Evolutionary conservation across 2,113 vertebrate species (phyloP), one percentile per base, ranked within the genome.

Genomic region (Phalacrocorax brasilianus): DNA sequence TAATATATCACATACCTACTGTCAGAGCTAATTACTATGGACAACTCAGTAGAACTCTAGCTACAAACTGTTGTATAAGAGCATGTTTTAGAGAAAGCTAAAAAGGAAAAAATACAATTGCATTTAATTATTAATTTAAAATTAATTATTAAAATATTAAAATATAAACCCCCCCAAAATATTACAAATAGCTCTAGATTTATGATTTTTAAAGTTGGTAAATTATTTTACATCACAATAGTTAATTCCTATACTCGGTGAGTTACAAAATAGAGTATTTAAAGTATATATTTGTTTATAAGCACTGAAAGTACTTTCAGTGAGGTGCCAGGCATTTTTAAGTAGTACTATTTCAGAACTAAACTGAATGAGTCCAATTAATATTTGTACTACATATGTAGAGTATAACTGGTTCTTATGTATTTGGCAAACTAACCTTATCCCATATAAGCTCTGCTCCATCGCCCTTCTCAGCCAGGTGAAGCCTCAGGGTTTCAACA

Each of bases 381-480:
- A 23, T 23, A 62, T 32, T 49, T 94, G 22, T 27, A 61, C 42
- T 40, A 45, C 4, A 16, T 3, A 22, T 3, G 21, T 14, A 50
- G 38, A 45, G 44, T 22, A 6, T 3, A 27, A 72, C 14, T 33
- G 61, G 58, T 3, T 75, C 50, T 12, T 62, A 67, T 2, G 9
- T 13, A 68, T 49, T 84, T 70, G 53, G 42, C 50, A 93, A 93
- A 97, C 97, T 88, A 89, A 99, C 99, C 99, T 99, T 99, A 97
- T 99, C 99, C 99, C 99, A 99, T 68, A 99, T 98, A 33, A 99
- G 98, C 80, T 99, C 99, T 1, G 98, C 98, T 91, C 98, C 98
- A 5, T 99, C 98, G 58, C 99, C 99, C 85, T 99, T 99, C 83
- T 98, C 98, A 40, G 98, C 97, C 94, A 99, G 98, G 91, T 99